Base-by-base conservation (phyloP, 2,797 vertebrate species). In the Ceryle rudis region DNA sequence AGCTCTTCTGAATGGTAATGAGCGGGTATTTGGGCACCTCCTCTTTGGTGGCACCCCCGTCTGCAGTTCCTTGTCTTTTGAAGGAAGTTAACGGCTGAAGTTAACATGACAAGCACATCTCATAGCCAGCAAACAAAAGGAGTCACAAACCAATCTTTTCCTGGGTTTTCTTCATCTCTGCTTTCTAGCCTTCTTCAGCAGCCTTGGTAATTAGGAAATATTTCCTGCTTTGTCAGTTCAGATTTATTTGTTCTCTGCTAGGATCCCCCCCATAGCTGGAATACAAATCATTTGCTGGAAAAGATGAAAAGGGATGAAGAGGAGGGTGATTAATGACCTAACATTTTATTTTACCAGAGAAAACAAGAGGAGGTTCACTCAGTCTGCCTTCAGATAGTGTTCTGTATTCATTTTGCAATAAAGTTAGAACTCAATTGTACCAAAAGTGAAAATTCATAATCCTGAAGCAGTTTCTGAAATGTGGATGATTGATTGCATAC, bases 301-400 rank as follows among this genome's bases (percentile, higher is more conserved):
- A 93, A 87, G 93, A 94, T 94, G 90, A 86, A 35, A 90, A 74
- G 72, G 71, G 71, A 86, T 94, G 93, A 96, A 72, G 86, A 96
- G 65, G 89, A 95, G 73, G 69, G 94, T 97, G 96, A 98, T 97
- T 97, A 98, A 98, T 97, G 90, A 93, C 51, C 54, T 96, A 95
- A 89, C 81, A 92, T 97, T 97, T 95, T 84, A 74, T 87, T 96
- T 95, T 95, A 93, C 23, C 15, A 5, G 78, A 89, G 96, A 94
- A 97, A 97, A 70, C 87, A 84, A 86, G 86, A 84, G 81, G 46
- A 39, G 52, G 85, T 93, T 92, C 90, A 86, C 92, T 95, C 90
- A 81, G 81, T 95, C 97, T 97, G 93, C 89, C 96, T 97, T 86
- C 66, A 97, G 96, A 97, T 90, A 94, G 74, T 90, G 94, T 94